Base-by-base conservation (phyloP, 1,140 invertebrate species). In the Thaumatotibia leucotreta region DNA sequence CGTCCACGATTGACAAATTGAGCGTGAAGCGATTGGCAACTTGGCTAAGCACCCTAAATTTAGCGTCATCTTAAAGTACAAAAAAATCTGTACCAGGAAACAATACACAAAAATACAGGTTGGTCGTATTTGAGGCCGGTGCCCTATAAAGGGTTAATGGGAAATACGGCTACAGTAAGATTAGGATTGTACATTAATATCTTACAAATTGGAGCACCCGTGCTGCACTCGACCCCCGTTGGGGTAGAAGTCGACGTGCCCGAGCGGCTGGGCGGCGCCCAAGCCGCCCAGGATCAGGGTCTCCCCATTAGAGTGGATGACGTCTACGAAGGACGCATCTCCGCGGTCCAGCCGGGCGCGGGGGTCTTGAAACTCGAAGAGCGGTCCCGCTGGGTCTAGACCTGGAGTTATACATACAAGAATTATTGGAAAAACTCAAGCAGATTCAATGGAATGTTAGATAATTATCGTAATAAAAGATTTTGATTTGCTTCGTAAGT, bases 241-340 rank as follows among this genome's bases (percentile, higher is more conserved):
- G 0, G 97, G 97, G 80, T 97, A 98, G 80, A 98, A 98, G 83
- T 98, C 97, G 0, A 98, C 96, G 79, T 99, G 95, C 0, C 96
- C 97, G 94, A 97, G 95, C 0, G 96, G 95, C 82, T 97, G 95
- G 90, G 95, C 96, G 0, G 95, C 95, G 2, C 97, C 97, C 9
- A 97, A 82, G 0, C 96, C 96, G 0, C 97, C 97, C 39, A 97
- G 90, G 29, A 98, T 95, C 0, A 98, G 88, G 68, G 96, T 97
- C 78, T 97, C 96, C 0, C 97, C 97, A 83, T 99, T 98, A 10
- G 96, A 97, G 82, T 99, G 98, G 50, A 99, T 98, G 0, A 98
- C 97, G 83, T 99, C 98, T 0, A 99, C 98, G 83, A 98, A 98
- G 39, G 94, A 93, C 0, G 98, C 98, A 87, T 98, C 97, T 0